Base-by-base conservation (phyloP, 2,888 invertebrate species). In the Chymomyza amoena region DNA sequence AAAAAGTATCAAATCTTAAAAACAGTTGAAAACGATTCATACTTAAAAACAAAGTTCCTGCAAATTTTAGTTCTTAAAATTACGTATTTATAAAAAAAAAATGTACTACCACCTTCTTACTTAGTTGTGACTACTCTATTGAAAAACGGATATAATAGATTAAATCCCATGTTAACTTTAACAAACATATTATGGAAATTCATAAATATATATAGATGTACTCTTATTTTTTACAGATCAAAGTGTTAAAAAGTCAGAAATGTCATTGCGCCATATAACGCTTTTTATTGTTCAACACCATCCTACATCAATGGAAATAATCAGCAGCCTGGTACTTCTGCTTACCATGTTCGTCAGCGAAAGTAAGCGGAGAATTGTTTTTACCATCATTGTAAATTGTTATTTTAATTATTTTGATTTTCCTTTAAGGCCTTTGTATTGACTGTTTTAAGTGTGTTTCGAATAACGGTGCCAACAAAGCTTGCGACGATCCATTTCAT, bases 391-490 rank as follows among this genome's bases (percentile, higher is more conserved):
- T 51, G 51, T n/a, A 51, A 25, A 25, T 32, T 32, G 32, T 36
- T 60, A 18, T 3, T 9, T 6, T 10, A 65, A 6, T 25, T 45
- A 45, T 9, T 62, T 51, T 57, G 20, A 39, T n/a, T 54, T 54
- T 60, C 10, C 51, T 59, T 57, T 9, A 89, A 94, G 94, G 92
- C 18, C 91, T 92, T 76, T 93, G 94, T 66, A 98, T 99, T 89
- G 99, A 98, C 92, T 99, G 99, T 91, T 99, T 98, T 93, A 98
- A 98, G 91, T 99, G 99, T 91, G 96, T 97, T 61, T 99, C 98
- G 0, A 94, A 97, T 92, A 96, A 97, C 90, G 96, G 96, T 28
- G 94, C 94, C 84, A 97, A 97, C 90, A 94, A 78, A 66, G 94
- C 96, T 0, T 98, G 98, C 91, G 99, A 99, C 90, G 99, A 99